Evolutionary conservation across 2,113 vertebrate species (phyloP).

Genomic region (Oreochromis spilurus): DNA sequence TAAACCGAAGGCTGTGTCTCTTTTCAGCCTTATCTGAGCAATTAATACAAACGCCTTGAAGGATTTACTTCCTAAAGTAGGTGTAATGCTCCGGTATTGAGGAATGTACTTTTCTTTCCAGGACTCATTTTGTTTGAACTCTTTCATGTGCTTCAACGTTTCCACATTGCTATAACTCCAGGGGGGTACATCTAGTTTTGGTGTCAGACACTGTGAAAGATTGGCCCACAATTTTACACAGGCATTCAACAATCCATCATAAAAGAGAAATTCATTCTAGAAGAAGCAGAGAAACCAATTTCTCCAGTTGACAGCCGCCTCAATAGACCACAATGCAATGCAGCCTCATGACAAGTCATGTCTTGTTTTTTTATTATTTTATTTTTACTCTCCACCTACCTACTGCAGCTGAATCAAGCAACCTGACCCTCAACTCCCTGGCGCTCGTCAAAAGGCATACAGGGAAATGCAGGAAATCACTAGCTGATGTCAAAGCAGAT

Average conservation of each 20-base stretch:
- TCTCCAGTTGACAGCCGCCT: conserved; percentile 34
- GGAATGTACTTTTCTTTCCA: background rate
- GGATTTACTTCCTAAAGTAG: background rate
- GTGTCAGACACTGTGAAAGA: conserved; percentile 35
- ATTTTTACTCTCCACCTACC: background rate
- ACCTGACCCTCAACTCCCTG: background rate
- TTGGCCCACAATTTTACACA: conserved; percentile 29
- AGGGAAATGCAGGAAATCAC: conserved; percentile 5
- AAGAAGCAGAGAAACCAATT: conserved; percentile 47
- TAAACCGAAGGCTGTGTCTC: background rate
- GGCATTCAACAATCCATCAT: conserved; percentile 44
- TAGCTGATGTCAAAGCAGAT: conserved; percentile 10
- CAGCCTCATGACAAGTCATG: background rate
- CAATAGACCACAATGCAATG: conserved; percentile 41
- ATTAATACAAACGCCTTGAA: background rate
- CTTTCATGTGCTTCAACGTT: conserved; percentile 18
- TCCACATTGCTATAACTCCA: conserved; percentile 19
- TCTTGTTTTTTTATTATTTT: conserved; percentile 2
- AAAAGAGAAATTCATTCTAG: conserved; percentile 46
- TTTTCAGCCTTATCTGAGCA: background rate
- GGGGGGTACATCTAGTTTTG: conserved; percentile 31
- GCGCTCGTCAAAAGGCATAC: conserved; percentile 18
- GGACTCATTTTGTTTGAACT: conserved; percentile 4
- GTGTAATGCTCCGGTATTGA: background rate
- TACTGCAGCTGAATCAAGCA: background rate